Conservation (phyloP, 2,113 vertebrate genomes). For the Trogon melanurus region DNA sequence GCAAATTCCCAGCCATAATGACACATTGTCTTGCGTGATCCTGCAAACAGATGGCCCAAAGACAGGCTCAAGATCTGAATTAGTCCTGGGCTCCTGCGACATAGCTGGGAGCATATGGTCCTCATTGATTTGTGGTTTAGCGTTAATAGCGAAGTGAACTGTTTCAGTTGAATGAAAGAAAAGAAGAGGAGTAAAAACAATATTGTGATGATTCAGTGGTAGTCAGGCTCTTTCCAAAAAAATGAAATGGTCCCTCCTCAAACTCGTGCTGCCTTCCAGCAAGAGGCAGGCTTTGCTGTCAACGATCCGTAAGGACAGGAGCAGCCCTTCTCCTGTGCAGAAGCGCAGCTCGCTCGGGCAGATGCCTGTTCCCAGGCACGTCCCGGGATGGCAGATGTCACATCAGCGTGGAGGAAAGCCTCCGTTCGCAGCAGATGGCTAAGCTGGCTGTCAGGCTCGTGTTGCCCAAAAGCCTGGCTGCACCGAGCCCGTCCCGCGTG, state of each 20-base stretch:
- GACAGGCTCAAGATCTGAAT: neutral
- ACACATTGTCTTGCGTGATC: neutral
- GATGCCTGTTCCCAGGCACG: neutral
- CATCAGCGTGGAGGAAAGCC: neutral
- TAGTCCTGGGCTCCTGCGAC: neutral
- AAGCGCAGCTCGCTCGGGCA: accelerated
- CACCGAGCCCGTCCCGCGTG: neutral
- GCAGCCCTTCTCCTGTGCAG: neutral
- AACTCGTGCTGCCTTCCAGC: neutral
- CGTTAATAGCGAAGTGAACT: neutral
- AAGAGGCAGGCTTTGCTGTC: neutral
- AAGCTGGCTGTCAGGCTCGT: neutral
- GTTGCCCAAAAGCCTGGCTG: neutral
- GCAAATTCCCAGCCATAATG: constrained; percentile 15
- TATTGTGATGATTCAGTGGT: neutral
- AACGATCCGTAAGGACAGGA: neutral
- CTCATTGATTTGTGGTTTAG: neutral
- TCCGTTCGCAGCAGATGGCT: neutral
- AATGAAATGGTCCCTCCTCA: neutral
- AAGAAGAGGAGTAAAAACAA: neutral
- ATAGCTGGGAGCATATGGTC: constrained; percentile 17
- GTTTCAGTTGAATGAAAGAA: neutral
- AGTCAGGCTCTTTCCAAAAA: neutral
- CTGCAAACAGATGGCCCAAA: constrained; percentile 27
- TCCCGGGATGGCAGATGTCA: neutral